A percentile compares a stretch with the other conserved stretches of the same genome.
phyloP scores from a whole-genome alignment of 2,888 invertebrate species.

The Orthosia cruda region DNA sequence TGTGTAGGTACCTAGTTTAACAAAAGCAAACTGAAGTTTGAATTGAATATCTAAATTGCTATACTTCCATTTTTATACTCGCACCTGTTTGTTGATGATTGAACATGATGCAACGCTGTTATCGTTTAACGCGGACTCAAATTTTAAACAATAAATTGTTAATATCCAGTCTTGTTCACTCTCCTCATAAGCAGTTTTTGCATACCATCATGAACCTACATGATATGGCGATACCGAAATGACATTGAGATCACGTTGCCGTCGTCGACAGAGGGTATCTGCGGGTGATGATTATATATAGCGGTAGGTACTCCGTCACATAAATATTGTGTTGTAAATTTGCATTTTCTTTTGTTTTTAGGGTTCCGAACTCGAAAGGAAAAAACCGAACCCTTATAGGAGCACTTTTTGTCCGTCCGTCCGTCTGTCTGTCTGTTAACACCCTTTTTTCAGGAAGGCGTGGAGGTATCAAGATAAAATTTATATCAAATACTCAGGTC shows the following conservation, averaged over 20 bases:
- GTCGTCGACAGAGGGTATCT: conserved; percentile 2
- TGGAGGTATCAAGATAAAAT: too few species aligned
- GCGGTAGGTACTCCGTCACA: neutral
- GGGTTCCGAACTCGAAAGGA: too few species aligned
- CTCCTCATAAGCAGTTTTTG: conserved; percentile 5
- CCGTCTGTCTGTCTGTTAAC: too few species aligned
- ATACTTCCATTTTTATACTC: too few species aligned
- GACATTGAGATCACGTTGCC: conserved; percentile 21
- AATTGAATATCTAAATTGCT: neutral
- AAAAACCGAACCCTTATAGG: too few species aligned
- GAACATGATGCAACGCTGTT: conserved; percentile 10
- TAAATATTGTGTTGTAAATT: neutral
- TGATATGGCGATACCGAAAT: conserved; percentile 6
- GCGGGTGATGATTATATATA: neutral
- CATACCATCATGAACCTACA: too few species aligned
- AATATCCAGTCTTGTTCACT: conserved; percentile 2
- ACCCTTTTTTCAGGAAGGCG: too few species aligned
- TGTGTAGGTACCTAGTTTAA: neutral
- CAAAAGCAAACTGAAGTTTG: neutral
- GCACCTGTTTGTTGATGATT: too few species aligned
- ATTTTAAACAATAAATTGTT: conserved; percentile 8
- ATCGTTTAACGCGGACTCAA: conserved; percentile 5
- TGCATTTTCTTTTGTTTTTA: too few species aligned
- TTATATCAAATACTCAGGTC: too few species aligned
- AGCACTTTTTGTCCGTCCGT: too few species aligned